These are phyloP conservation scores for Falco rusticolus DNA, from an alignment of 2,797 vertebrate genomes.

Conservation along the genomic window DNA sequence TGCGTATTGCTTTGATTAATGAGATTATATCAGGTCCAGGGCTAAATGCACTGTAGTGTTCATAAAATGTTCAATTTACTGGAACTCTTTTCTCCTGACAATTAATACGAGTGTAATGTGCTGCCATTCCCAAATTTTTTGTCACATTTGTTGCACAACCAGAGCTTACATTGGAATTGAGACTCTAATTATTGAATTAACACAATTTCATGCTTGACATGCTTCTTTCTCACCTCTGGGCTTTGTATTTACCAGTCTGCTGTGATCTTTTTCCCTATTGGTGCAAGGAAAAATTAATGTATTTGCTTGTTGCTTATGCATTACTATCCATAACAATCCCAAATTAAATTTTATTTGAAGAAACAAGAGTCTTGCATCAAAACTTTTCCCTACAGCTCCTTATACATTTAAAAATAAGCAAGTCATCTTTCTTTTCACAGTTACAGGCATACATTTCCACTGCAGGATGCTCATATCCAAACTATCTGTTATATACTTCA, in stretches of 20 bases:
- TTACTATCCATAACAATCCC: slow-evolving; percentile 31
- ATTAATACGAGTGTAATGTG: not conserved
- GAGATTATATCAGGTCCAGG: not conserved
- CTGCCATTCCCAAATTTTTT: slow-evolving; percentile 60
- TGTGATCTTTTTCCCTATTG: slow-evolving; percentile 49
- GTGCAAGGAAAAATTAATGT: slow-evolving; percentile 13
- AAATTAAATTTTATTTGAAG: slow-evolving; percentile 44
- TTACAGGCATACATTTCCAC: not conserved
- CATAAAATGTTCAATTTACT: not conserved
- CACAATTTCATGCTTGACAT: slow-evolving; percentile 74
- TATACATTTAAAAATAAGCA: not conserved
- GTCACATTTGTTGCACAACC: slow-evolving; percentile 52
- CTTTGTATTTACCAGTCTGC: slow-evolving; percentile 56
- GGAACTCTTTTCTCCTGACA: not conserved
- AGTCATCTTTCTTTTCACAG: not conserved
- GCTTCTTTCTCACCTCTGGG: slow-evolving; percentile 63
- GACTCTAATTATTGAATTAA: slow-evolving; percentile 76
- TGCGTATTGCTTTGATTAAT: slow-evolving; percentile 43
- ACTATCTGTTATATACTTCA: not conserved
- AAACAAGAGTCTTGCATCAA: not conserved
- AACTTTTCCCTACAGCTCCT: not conserved
- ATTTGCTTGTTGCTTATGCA: slow-evolving; percentile 45
- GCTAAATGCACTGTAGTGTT: slow-evolving; percentile 22
- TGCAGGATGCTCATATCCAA: not conserved
- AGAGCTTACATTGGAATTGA: slow-evolving; percentile 25